These are phyloP conservation scores for Heliconius nattereri DNA, from an alignment of 1,140 invertebrate species.

Conservation along the genomic window DNA sequence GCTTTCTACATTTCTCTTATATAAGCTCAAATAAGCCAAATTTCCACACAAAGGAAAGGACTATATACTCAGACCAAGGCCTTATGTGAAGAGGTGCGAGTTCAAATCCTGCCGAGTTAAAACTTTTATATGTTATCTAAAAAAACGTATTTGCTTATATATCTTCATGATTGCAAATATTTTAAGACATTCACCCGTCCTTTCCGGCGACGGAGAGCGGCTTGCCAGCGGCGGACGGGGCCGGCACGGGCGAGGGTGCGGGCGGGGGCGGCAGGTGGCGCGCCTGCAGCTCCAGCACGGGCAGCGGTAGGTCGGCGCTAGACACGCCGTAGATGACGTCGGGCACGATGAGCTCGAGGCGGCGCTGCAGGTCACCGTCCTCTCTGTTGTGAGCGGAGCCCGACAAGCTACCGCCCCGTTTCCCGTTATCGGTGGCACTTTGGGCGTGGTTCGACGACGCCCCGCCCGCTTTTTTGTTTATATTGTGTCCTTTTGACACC, in stretches of 20 bases:
- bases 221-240: conserved; percentile 24
- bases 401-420: no score
- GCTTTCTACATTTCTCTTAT: no score
- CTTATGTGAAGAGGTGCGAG: no score
- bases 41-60: no score
- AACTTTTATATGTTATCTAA: no score
- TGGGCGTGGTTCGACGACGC: background rate
- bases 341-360: conserved; percentile 75
- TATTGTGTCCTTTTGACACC: background rate
- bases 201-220: conserved; percentile 44
- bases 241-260: background rate
- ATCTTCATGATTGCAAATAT: no score
- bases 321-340: conserved; percentile 82
- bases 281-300: conserved; percentile 18
- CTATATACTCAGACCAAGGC: no score
- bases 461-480: background rate
- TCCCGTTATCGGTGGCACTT: background rate
- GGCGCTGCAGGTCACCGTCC: conserved; percentile 49
- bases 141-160: no score
- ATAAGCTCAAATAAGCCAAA: no score
- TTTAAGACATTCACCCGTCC: conserved; percentile 39
- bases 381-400: no score
- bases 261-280: conserved; percentile 19
- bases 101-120: no score
- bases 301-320: conserved; percentile 32